A percentile compares a stretch with the other conserved stretches of the same genome.
phyloP scores from a whole-genome alignment of 2,797 vertebrate genomes.

The Tarsius wallacei region DNA sequence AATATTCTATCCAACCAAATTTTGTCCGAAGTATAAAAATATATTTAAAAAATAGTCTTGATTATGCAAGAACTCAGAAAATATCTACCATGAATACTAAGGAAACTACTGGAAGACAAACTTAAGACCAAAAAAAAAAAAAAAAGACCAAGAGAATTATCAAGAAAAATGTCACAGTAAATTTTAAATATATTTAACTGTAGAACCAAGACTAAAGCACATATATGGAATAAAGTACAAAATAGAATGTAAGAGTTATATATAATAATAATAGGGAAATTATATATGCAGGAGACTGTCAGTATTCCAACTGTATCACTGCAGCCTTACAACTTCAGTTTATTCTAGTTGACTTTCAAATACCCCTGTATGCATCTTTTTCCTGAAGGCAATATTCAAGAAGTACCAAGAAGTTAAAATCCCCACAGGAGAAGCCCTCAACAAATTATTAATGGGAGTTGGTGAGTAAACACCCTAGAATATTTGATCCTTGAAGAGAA shows the following conservation, averaged over 20 bases:
- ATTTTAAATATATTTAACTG: constrained; percentile 42
- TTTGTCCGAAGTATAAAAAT: constrained; percentile 35
- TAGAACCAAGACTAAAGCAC: constrained; percentile 28
- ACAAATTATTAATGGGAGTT: constrained; percentile 65
- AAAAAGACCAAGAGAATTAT: constrained; percentile 1
- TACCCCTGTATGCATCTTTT: constrained; percentile 26
- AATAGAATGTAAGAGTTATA: constrained; percentile 4
- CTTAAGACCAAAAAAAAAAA: constrained; percentile 11
- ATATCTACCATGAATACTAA: constrained; percentile 5
- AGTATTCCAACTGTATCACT: background rate
- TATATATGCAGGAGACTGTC: background rate
- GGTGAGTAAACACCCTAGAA: constrained; percentile 56
- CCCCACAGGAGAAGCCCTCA: background rate
- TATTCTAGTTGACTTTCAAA: constrained; percentile 34
- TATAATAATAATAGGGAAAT: constrained; percentile 1
- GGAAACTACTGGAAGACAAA: constrained; percentile 43
- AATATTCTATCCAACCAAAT: constrained; percentile 27
- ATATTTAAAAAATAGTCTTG: constrained; percentile 32
- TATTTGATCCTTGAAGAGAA: constrained; percentile 49
- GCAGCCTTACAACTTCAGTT: background rate
- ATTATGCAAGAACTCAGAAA: background rate
- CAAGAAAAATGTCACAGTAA: background rate
- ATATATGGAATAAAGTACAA: background rate
- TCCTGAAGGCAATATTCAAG: constrained; percentile 23
- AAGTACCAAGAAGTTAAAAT: constrained; percentile 65